phyloP scores from a whole-genome alignment of 1,140 invertebrate genomes.

The Drosophila athabasca region DNA sequence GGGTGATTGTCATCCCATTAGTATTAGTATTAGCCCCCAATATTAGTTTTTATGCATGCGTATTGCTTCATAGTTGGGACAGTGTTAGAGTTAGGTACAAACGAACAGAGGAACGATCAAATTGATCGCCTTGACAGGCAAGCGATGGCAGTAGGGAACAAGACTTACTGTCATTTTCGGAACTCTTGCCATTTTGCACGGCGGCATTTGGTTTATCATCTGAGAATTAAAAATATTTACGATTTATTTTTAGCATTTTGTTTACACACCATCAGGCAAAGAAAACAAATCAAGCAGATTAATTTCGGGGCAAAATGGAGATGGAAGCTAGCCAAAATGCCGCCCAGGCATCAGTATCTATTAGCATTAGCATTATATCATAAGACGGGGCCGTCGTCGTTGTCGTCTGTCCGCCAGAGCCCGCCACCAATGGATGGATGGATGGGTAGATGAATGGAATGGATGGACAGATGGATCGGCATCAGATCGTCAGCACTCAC shows the following conservation, averaged over 20 bases:
- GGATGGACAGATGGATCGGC: not conserved
- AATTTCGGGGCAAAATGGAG: constrained; percentile 3
- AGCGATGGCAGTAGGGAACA: constrained; percentile 8
- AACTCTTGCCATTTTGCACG: constrained; percentile 77
- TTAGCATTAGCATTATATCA: no score
- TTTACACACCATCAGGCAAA: constrained; percentile 31
- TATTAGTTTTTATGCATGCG: constrained; percentile 42
- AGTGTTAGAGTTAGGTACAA: constrained; percentile 39
- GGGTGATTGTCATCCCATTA: constrained; percentile 12
- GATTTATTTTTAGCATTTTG: constrained; percentile 59
- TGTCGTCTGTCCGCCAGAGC: not conserved
- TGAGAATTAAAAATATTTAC: constrained; percentile 82
- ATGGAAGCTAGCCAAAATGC: constrained; percentile 35
- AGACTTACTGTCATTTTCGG: constrained; percentile 82
- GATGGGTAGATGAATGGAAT: not conserved
- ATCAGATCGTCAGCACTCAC: constrained; percentile 70
- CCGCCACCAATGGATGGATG: not conserved
- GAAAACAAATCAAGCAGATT: constrained; percentile 4
- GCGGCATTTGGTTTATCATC: constrained; percentile 83
- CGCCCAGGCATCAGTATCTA: no score
- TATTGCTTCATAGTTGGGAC: constrained; percentile 15
- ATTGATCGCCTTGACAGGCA: constrained; percentile 4
- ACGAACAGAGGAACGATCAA: constrained; percentile 17
- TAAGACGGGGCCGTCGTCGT: no score
- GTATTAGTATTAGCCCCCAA: not conserved